Evolutionary conservation across 1,140 invertebrate genomes (phyloP).

Genomic region (Drosophila tristis): DNA sequence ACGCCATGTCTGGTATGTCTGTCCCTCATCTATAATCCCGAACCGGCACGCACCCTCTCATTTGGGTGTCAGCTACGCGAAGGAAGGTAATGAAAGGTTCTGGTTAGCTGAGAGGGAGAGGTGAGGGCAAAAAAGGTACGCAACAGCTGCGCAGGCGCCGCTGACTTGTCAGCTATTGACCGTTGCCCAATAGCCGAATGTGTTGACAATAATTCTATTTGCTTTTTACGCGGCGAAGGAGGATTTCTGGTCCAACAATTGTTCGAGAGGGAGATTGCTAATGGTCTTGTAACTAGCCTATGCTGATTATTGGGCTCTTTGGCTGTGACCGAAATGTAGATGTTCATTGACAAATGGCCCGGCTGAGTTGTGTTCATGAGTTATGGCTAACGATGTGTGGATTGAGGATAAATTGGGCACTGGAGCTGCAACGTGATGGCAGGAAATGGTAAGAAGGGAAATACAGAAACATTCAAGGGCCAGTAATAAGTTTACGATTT

Average conservation of each 20-base stretch:
- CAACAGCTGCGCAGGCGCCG: conserved; percentile 78
- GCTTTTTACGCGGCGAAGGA: conserved; percentile 63
- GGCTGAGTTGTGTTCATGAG: conserved; percentile 7
- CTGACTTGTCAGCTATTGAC: conserved; percentile 44
- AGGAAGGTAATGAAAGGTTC: conserved; percentile 35
- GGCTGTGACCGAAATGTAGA: conserved; percentile 26
- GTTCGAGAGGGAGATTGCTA: conserved; percentile 23
- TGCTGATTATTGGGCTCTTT: conserved; percentile 22
- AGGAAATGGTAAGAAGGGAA: too few species aligned
- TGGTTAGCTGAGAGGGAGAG: too few species aligned
- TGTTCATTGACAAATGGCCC: conserved; percentile 32
- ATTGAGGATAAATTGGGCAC: not conserved
- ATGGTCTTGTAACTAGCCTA: conserved; percentile 49
- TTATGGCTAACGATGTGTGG: conserved; percentile 1
- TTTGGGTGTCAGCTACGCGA: conserved; percentile 48
- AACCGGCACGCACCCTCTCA: conserved; percentile 66
- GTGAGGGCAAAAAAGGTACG: not conserved
- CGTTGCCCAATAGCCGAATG: conserved; percentile 46
- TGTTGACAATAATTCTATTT: conserved; percentile 79
- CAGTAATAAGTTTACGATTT: too few species aligned
- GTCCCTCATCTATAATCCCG: conserved; percentile 29
- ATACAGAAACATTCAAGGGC: too few species aligned
- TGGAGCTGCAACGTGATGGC: too few species aligned
- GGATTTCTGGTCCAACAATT: conserved; percentile 71
- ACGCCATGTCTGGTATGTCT: conserved; percentile 16